These are phyloP conservation scores for Planococcus citri DNA, from an alignment of 1,140 invertebrate species.

Conservation along the genomic window DNA sequence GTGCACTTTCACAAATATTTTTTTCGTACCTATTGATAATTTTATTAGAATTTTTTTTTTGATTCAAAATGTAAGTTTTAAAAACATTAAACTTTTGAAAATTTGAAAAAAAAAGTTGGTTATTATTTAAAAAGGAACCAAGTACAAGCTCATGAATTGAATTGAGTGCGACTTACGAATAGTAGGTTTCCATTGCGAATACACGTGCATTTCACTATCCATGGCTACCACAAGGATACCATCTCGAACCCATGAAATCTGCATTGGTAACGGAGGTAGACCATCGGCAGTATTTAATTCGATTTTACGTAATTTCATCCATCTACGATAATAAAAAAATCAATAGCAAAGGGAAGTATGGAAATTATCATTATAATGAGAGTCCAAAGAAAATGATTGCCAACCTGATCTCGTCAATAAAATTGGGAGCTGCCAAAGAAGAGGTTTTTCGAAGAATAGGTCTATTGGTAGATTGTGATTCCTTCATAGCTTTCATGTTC, in stretches of 20 bases:
- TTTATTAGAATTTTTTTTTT: no score
- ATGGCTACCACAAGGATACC: slow-evolving; percentile 96
- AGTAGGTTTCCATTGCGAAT: slow-evolving; percentile 90
- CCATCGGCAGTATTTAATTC: slow-evolving; percentile 89
- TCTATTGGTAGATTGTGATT: slow-evolving; percentile 61
- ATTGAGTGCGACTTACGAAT: slow-evolving; percentile 29
- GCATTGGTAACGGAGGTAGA: slow-evolving; percentile 89
- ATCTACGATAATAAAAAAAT: slow-evolving; percentile 38
- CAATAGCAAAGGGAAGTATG: no score
- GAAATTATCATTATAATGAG: no score
- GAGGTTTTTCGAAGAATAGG: slow-evolving; percentile 76
- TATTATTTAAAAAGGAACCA: no score
- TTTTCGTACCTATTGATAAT: no score
- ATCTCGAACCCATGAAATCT: slow-evolving; percentile 95
- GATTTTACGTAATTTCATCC: slow-evolving; percentile 90
- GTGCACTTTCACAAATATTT: no score
- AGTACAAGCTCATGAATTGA: no score
- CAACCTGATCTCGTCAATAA: slow-evolving; percentile 68
- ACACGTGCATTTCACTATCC: slow-evolving; percentile 99
- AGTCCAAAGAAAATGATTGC: no score
- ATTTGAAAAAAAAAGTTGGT: no score
- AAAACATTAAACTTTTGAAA: no score
- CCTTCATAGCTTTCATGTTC: slow-evolving; percentile 77
- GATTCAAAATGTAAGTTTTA: no score
- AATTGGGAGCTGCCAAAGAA: slow-evolving; percentile 67